Conservation (phyloP, 2,797 vertebrate species). For the Leuciscus waleckii region DNA sequence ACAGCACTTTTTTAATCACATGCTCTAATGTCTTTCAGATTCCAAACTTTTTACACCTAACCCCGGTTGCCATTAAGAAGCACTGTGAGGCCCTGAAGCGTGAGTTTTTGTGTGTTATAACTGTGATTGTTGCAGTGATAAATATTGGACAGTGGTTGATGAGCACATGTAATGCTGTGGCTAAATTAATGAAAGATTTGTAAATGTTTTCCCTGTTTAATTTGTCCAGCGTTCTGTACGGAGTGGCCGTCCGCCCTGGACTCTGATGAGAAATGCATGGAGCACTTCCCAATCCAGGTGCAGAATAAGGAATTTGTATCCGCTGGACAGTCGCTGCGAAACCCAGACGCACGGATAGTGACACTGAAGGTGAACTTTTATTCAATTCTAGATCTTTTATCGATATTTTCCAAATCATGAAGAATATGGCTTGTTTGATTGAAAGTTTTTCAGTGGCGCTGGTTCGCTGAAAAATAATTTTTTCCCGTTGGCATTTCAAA, state of each 20-base stretch:
- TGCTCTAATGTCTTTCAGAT: constrained; percentile 82
- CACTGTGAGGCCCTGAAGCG: constrained; percentile 93
- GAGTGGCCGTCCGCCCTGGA: constrained; percentile 91
- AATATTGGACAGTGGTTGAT: not conserved
- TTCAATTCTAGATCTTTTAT: not conserved
- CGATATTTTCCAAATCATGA: not conserved
- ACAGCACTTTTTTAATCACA: not conserved
- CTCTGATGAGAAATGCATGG: constrained; percentile 83
- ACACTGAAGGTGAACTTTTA: constrained; percentile 78
- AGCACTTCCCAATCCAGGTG: constrained; percentile 88
- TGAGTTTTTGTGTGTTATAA: constrained; percentile 65
- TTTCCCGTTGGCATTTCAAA: not conserved
- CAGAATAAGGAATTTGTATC: constrained; percentile 85
- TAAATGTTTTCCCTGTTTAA: not conserved
- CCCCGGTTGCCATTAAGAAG: constrained; percentile 91
- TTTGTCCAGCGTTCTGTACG: constrained; percentile 89
- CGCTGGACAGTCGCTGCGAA: constrained; percentile 85
- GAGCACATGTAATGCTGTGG: not conserved
- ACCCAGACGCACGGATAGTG: constrained; percentile 87
- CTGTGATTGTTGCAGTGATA: not conserved
- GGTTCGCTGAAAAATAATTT: not conserved
- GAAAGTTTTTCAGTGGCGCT: fast-evolving
- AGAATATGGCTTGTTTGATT: not conserved
- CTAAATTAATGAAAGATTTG: not conserved
- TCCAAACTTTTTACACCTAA: constrained; percentile 97